A percentile compares a stretch with the other conserved stretches of the same genome.
These are phyloP conservation scores for Ascaphus truei DNA, from an alignment of 2,113 vertebrate species.

Conservation along the genomic window DNA sequence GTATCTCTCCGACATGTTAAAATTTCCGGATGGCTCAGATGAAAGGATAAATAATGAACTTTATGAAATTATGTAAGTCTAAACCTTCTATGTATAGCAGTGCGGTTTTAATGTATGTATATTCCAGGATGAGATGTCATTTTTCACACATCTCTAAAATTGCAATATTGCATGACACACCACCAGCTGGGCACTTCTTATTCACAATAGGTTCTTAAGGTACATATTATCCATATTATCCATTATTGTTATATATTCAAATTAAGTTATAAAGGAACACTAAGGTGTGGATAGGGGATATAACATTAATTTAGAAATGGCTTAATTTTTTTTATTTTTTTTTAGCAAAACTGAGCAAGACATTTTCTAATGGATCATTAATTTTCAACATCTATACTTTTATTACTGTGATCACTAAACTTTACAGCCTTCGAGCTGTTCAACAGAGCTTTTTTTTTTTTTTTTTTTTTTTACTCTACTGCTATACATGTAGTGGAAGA, in stretches of 20 bases:
- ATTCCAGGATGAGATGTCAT: not conserved
- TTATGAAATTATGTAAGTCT: too few relatives aligned
- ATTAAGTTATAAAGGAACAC: not conserved
- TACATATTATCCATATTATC: too few relatives aligned
- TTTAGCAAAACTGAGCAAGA: not conserved
- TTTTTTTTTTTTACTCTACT: not conserved
- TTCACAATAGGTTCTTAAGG: not conserved
- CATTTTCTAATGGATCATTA: slow-evolving; percentile 21
- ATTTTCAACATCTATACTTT: slow-evolving; percentile 21
- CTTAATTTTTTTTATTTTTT: slow-evolving; percentile 1
- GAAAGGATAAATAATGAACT: too few relatives aligned
- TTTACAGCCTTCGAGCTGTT: slow-evolving; percentile 25
- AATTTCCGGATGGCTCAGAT: too few relatives aligned
- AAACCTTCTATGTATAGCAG: too few relatives aligned
- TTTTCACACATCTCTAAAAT: not conserved
- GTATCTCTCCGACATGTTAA: too few relatives aligned
- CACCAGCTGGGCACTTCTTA: not conserved
- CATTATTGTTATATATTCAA: not conserved
- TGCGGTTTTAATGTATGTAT: too few relatives aligned
- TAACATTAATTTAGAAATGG: not conserved
- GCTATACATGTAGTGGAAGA: not conserved
- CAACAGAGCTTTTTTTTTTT: not conserved
- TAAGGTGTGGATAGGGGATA: not conserved
- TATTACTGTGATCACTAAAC: slow-evolving; percentile 17
- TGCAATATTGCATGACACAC: not conserved